Evolutionary conservation across 1,140 invertebrate genomes (phyloP).

Genomic region (Diplogasteroides magnus): DNA sequence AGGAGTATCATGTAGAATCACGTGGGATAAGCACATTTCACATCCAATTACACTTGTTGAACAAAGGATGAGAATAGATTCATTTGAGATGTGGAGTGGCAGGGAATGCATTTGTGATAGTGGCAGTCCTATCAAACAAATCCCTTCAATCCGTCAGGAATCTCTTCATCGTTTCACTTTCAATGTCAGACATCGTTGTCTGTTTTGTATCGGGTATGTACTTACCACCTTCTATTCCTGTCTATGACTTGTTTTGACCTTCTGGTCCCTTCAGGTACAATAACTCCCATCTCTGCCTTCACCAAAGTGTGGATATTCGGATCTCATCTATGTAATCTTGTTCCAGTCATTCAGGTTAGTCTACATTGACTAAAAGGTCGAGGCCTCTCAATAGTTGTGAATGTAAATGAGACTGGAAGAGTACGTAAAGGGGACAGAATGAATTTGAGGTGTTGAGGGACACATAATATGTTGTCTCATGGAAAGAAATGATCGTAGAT

Average conservation of each 20-base stretch:
- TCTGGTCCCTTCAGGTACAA: conserved; percentile 24
- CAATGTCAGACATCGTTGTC: conserved; percentile 33
- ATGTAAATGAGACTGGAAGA: no score
- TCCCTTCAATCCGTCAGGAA: conserved; percentile 35
- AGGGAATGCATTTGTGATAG: conserved; percentile 30
- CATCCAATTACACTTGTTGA: no score
- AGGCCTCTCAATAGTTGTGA: no score
- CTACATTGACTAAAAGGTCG: no score
- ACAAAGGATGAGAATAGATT: no score
- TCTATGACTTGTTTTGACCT: background rate
- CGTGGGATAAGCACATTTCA: no score
- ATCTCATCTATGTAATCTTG: conserved; percentile 75
- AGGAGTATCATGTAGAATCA: no score
- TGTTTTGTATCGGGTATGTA: conserved; percentile 21
- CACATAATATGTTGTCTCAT: background rate
- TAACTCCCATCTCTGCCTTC: conserved; percentile 37
- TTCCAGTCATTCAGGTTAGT: conserved; percentile 76
- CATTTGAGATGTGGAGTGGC: conserved; percentile 32
- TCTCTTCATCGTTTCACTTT: conserved; percentile 36
- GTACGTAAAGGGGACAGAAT: no score
- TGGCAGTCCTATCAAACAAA: conserved; percentile 22
- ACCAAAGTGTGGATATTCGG: conserved; percentile 78
- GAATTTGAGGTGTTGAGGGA: no score
- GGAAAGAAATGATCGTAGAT: conserved; percentile 11
- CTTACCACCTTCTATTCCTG: background rate